Evolutionary conservation across 2,888 invertebrate genomes (phyloP), one percentile per base, ranked within the genome.

Genomic region (Bombylius discolor): DNA sequence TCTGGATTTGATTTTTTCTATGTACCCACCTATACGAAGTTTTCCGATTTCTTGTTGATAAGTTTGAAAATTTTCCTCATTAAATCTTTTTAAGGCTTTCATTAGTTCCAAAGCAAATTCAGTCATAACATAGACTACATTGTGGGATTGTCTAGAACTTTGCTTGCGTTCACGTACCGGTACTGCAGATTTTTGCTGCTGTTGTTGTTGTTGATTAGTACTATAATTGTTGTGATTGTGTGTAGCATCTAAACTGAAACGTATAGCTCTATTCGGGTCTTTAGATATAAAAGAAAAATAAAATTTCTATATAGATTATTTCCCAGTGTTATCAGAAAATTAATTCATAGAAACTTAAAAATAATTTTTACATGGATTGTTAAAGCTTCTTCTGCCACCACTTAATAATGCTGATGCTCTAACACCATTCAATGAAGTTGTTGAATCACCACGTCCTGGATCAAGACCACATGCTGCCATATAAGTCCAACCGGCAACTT

Each of bases 381-480:
- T 77, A 75, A 5, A 72, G 68, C 51, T 71, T 72, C 62, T 73
- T 74, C 72, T 70, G 9, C 65, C 68, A 60, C 62, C 66, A 23
- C 67, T 71, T 56, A 71, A 63, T 2, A 71, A 56, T 1, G 62
- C 61, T 4, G 73, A 70, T 0, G 69, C 66, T 14, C 58, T 44
- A 42, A 52, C 51, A 33, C 47, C 51, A 3, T 51, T 45, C 1
- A 68, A 61, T 4, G 77, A 75, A 56, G 75, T 77, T 0, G 75
- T 73, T 4, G 84, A 82, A 65, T 81, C 79, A 56, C 85, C 78
- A 52, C 84, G 78, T 39, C 81, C 83, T 1, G 88, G 84, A 64
- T 88, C 87, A 51, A 97, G 33, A 0, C 97, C 97, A 66, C 92
- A 91, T 2, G 95, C 96, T 4, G 95, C 96, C 96, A 97, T 96